These are phyloP conservation scores for Prionailurus bengalensis DNA, from an alignment of 2,113 vertebrate species.

Conservation along the genomic window DNA sequence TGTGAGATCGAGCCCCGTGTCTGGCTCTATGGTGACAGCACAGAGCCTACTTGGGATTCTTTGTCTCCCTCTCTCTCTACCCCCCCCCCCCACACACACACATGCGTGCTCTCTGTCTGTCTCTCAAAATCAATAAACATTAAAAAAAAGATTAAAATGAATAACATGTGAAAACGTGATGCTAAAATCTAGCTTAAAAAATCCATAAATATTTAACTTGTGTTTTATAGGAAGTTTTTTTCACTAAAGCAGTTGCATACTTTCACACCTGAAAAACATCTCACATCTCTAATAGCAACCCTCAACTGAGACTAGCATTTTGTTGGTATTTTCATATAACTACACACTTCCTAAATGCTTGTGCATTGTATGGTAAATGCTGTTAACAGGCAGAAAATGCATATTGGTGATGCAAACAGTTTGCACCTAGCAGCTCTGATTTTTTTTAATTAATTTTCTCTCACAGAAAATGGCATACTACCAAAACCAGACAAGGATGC, in stretches of 20 bases:
- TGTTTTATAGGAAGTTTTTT: slow-evolving; percentile 14
- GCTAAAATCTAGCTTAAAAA: slow-evolving; percentile 38
- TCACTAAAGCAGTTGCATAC: neutral
- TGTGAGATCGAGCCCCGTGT: no score
- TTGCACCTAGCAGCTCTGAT: neutral
- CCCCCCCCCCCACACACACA: no score
- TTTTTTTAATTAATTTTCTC: neutral
- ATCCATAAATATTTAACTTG: neutral
- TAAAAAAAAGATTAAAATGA: no score
- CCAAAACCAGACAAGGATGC: neutral
- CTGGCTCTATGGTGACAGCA: no score
- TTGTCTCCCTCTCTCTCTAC: no score
- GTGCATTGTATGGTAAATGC: neutral
- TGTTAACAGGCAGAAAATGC: neutral
- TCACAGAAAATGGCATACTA: neutral
- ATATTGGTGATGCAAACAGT: neutral
- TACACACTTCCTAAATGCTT: neutral
- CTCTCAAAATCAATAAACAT: no score
- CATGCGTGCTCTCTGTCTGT: no score
- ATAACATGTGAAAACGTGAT: neutral
- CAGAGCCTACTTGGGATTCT: no score
- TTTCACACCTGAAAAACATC: neutral
- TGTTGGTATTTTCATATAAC: neutral
- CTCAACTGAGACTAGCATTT: neutral
- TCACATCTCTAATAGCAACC: neutral